A percentile compares a stretch with the other conserved stretches of the same genome.
These are phyloP conservation scores for Amblyjoppa fuscipennis DNA, from an alignment of 2,888 invertebrate genomes.

Conservation along the genomic window DNA sequence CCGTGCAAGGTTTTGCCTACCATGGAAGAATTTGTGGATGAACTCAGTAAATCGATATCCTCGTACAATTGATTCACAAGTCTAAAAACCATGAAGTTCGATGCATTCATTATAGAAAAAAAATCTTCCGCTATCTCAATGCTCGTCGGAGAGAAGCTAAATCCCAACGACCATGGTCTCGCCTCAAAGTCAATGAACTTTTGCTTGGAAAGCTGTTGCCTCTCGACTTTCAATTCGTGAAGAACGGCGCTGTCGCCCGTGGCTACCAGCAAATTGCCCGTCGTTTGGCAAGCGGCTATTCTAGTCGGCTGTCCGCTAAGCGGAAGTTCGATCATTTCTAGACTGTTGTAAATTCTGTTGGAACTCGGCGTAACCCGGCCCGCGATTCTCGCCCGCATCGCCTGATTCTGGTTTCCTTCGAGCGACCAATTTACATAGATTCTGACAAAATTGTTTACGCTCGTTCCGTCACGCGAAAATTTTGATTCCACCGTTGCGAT, in stretches of 20 bases:
- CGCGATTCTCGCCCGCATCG: conserved; percentile 90
- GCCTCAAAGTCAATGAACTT: conserved; percentile 91
- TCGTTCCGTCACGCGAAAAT: conserved; percentile 79
- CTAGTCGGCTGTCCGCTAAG: conserved; percentile 87
- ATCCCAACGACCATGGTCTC: conserved; percentile 88
- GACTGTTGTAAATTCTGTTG: conserved; percentile 87
- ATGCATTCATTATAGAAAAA: conserved; percentile 88
- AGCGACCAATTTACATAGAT: conserved; percentile 91
- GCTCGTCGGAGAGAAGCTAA: conserved; percentile 88
- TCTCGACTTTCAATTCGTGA: conserved; percentile 89
- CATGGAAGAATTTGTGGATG: conserved; percentile 78
- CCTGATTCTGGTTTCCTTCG: conserved; percentile 85
- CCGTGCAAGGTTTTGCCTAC: conserved; percentile 78
- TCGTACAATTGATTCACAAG: conserved; percentile 82
- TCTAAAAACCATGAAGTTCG: conserved; percentile 87
- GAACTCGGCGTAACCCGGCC: conserved; percentile 91
- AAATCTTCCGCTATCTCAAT: conserved; percentile 90
- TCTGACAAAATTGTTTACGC: conserved; percentile 87
- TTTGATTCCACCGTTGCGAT: conserved; percentile 89
- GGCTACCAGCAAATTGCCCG: conserved; percentile 85
- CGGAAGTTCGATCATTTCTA: conserved; percentile 92
- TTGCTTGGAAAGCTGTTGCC: conserved; percentile 89
- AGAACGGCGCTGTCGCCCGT: conserved; percentile 85
- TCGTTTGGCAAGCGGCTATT: conserved; percentile 88
- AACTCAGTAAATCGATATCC: conserved; percentile 81